Evolutionary conservation across 2,113 vertebrate species (phyloP).

Genomic region (Phylloscopus trochiloides): DNA sequence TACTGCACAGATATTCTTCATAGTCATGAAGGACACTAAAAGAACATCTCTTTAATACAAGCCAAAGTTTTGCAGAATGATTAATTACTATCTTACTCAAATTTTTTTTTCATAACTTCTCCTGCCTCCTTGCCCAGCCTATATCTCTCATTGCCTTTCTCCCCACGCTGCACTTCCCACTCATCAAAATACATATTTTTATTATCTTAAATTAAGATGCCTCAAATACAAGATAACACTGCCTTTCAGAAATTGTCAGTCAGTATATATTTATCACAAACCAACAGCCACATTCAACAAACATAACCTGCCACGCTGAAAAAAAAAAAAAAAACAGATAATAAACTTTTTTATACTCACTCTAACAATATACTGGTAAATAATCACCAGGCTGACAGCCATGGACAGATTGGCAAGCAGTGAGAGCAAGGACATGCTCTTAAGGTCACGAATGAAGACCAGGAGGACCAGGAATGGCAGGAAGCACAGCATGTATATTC

Average conservation of each 20-base stretch:
- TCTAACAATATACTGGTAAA: slow-evolving; percentile 81
- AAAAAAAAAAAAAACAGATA: neutral
- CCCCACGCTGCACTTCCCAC: neutral
- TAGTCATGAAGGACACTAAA: neutral
- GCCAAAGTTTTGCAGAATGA: neutral
- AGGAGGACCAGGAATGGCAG: slow-evolving; percentile 82
- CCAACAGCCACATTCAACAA: neutral
- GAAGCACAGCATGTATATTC: slow-evolving; percentile 85
- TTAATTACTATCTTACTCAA: neutral
- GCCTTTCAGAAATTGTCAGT: neutral
- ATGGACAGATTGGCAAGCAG: slow-evolving; percentile 84
- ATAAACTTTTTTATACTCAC: slow-evolving; percentile 67
- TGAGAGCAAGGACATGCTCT: slow-evolving; percentile 81
- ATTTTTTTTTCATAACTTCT: neutral
- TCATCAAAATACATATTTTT: neutral
- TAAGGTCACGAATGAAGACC: slow-evolving; percentile 85
- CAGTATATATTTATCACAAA: neutral
- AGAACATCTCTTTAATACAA: neutral
- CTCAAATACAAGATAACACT: neutral
- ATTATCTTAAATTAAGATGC: neutral
- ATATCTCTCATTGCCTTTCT: neutral
- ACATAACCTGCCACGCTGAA: neutral
- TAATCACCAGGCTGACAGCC: slow-evolving; percentile 85
- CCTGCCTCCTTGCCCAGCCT: neutral
- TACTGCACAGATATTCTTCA: neutral